Evolutionary conservation across 2,888 invertebrate genomes (phyloP).

Genomic region (Macropis europaea): DNA sequence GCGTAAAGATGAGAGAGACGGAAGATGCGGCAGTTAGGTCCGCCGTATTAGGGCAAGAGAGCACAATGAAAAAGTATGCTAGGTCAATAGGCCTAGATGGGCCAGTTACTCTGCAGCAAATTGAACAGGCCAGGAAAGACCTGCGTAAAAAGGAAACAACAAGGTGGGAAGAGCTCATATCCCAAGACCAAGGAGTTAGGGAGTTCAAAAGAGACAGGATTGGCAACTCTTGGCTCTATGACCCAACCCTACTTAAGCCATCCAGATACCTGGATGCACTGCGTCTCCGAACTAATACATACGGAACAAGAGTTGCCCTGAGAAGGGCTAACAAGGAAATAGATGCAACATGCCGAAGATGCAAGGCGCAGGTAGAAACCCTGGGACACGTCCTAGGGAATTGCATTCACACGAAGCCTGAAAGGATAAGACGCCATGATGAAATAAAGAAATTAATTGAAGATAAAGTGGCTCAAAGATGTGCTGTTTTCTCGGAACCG

Average conservation of each 20-base stretch:
- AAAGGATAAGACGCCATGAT: constrained; percentile 2
- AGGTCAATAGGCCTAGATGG: not conserved
- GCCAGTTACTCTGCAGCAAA: not conserved
- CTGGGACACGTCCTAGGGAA: no score
- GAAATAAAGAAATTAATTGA: not conserved
- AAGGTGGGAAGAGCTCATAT: not conserved
- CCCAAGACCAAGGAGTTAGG: constrained; percentile 25
- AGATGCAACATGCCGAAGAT: not conserved
- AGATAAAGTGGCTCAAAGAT: not conserved
- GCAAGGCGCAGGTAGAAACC: no score
- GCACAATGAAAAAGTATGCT: not conserved
- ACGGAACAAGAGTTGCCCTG: not conserved
- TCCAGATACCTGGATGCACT: constrained; percentile 11
- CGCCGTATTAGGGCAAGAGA: not conserved
- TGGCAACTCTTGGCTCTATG: constrained; percentile 13
- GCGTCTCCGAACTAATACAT: constrained; percentile 18
- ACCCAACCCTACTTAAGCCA: constrained; percentile 22
- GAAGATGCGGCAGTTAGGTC: not conserved
- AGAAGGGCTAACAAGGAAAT: not conserved
- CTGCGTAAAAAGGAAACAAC: not conserved
- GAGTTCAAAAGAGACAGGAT: not conserved
- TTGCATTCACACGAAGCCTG: not conserved
- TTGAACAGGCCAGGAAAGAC: not conserved
- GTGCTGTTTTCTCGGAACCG: not conserved
- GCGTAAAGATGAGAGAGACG: no score